A percentile compares a stretch with the other conserved stretches of the same genome.
phyloP scores from a whole-genome alignment of 2,797 vertebrate species.

The Anableps anableps region DNA sequence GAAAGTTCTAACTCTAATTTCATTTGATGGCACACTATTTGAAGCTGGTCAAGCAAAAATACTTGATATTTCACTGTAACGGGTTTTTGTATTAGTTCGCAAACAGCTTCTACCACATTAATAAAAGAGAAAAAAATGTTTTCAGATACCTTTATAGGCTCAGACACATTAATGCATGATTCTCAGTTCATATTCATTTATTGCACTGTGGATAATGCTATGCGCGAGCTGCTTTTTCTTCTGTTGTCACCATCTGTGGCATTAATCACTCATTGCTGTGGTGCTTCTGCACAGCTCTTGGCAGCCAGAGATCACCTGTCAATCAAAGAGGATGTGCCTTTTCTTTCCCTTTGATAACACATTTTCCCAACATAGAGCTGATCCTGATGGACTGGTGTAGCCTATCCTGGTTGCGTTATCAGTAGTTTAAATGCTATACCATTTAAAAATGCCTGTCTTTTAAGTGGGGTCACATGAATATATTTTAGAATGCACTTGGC shows the following conservation, averaged over 20 bases:
- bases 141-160: conserved; percentile 13
- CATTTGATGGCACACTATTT: not conserved
- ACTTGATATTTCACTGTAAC: conserved; percentile 16
- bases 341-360: conserved; percentile 19
- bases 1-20: conserved; percentile 26
- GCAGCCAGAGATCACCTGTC: conserved; percentile 58
- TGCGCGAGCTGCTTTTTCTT: conserved; percentile 18
- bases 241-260: conserved; percentile 66
- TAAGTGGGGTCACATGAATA: not conserved
- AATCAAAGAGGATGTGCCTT: conserved; percentile 47
- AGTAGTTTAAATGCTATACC: not conserved
- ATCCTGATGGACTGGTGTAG: not conserved
- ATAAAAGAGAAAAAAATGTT: not conserved
- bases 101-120: not conserved
- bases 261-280: conserved; percentile 44
- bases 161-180: not conserved
- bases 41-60: conserved; percentile 22
- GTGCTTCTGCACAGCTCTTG: conserved; percentile 39
- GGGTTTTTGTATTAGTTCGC: not conserved
- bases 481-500: not conserved
- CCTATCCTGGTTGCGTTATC: not conserved
- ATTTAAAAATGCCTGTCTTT: not conserved
- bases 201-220: conserved; percentile 16
- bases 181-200: not conserved
- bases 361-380: conserved; percentile 21